Conservation (phyloP, 2,888 invertebrate genomes). For the Lepidonotus clava region DNA sequence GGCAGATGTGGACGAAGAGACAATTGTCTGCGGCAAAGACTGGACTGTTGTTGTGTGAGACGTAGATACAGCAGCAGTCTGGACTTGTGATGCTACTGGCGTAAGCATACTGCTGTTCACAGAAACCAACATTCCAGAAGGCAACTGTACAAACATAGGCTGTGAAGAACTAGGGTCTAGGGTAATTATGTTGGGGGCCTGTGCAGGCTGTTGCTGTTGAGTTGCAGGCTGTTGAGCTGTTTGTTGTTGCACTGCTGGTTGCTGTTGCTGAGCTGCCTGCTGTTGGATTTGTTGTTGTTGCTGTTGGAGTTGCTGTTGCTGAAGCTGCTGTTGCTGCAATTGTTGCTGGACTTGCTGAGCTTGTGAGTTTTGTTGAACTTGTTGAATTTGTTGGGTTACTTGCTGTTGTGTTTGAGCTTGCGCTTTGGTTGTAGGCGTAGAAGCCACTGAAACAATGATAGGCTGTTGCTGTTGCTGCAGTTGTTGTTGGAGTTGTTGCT, state of each 20-base stretch:
- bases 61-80: neutral
- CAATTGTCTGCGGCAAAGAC: conserved; percentile 42
- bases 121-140: conserved; percentile 10
- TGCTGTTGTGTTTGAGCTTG: conserved; percentile 34
- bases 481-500: conserved; percentile 41
- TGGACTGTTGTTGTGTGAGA: conserved; percentile 37
- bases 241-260: neutral
- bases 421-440: conserved; percentile 9
- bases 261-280: neutral
- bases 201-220: conserved; percentile 51
- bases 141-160: conserved; percentile 49
- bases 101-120: conserved; percentile 73
- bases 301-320: conserved; percentile 21
- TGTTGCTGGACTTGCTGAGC: neutral
- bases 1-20: conserved; percentile 12
- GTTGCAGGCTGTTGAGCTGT: neutral
- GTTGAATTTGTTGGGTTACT: conserved; percentile 2
- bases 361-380: conserved; percentile 26
- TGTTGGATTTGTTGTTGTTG: conserved; percentile 32
- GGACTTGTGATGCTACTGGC: neutral
- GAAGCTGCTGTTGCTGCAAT: conserved; percentile 11
- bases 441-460: conserved; percentile 6
- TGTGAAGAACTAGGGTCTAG: conserved; percentile 27
- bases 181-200: neutral
- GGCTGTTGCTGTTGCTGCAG: conserved; percentile 21